Conservation (phyloP, 2,113 vertebrate genomes). For the Lota lota region DNA sequence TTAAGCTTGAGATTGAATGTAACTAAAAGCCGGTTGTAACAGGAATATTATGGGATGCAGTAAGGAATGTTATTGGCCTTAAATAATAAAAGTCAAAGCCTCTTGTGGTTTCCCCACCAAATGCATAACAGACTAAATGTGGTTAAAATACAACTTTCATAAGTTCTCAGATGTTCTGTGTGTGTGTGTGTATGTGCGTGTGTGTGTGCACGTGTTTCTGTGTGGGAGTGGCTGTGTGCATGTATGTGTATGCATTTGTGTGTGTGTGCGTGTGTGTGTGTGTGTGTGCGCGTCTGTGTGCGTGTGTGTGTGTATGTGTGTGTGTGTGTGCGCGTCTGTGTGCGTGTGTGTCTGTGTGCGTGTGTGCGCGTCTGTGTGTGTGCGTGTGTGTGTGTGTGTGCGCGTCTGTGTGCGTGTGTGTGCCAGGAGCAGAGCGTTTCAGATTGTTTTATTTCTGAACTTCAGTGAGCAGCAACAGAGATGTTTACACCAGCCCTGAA, state of each 20-base stretch:
- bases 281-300: too few species aligned
- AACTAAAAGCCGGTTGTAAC: conserved; percentile 31
- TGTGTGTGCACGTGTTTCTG: neutral
- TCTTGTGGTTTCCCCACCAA: conserved; percentile 44
- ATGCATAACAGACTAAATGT: conserved; percentile 54
- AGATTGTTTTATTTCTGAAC: neutral
- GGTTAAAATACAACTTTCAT: conserved; percentile 54
- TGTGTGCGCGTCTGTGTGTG: too few species aligned
- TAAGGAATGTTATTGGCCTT: conserved; percentile 19
- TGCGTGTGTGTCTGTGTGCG: too few species aligned
- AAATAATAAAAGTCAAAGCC: conserved; percentile 47
- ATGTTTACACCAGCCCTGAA: conserved; percentile 62
- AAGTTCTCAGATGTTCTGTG: conserved; percentile 39
- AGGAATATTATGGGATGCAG: conserved; percentile 6
- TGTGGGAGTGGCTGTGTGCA: too few species aligned
- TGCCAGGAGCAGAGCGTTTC: too few species aligned
- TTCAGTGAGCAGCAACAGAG: conserved; percentile 47
- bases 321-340: neutral
- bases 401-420: neutral
- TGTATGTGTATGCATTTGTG: too few species aligned
- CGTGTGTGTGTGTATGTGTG: too few species aligned
- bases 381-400: neutral
- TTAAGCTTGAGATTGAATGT: conserved; percentile 29
- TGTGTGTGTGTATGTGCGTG: conserved; percentile 32
- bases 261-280: too few species aligned